Percentiles rank a stretch among this genome's conserved stretches.
Evolutionary conservation across 2,888 invertebrate species (phyloP).

Genomic region (Diarsia mendica): DNA sequence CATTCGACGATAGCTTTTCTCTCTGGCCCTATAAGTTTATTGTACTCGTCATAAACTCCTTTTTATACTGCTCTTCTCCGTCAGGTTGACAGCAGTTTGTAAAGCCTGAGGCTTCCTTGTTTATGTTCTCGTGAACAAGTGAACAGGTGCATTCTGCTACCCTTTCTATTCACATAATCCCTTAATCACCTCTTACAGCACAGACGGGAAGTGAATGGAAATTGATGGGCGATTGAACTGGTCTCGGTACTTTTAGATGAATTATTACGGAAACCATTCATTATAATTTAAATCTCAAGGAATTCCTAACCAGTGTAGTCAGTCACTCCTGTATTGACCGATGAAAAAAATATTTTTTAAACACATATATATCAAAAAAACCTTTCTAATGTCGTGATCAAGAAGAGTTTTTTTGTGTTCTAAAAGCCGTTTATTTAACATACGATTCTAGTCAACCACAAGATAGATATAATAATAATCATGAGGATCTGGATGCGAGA

Average conservation of each 20-base stretch:
- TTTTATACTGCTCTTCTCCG: neutral
- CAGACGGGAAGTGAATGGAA: constrained; percentile 48
- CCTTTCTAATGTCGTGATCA: neutral
- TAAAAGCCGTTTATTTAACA: too few species aligned
- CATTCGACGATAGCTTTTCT: neutral
- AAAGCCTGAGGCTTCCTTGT: neutral
- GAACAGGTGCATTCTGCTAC: constrained; percentile 17
- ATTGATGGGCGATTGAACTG: constrained; percentile 33
- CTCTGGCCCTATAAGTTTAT: neutral
- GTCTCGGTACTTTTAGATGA: constrained; percentile 22
- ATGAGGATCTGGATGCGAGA: too few species aligned
- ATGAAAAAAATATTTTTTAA: neutral
- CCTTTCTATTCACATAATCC: constrained; percentile 44
- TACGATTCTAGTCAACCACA: neutral
- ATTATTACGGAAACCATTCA: constrained; percentile 24
- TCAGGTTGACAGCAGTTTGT: neutral
- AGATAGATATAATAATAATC: neutral
- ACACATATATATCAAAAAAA: neutral
- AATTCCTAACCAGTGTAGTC: neutral
- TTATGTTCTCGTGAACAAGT: neutral
- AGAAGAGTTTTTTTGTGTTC: neutral
- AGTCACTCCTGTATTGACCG: neutral
- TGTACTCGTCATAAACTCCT: neutral
- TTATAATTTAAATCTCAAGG: constrained; percentile 12
- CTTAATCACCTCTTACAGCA: constrained; percentile 41